Conservation (phyloP, 2,797 vertebrate genomes). For the Sebastes nivosus region DNA sequence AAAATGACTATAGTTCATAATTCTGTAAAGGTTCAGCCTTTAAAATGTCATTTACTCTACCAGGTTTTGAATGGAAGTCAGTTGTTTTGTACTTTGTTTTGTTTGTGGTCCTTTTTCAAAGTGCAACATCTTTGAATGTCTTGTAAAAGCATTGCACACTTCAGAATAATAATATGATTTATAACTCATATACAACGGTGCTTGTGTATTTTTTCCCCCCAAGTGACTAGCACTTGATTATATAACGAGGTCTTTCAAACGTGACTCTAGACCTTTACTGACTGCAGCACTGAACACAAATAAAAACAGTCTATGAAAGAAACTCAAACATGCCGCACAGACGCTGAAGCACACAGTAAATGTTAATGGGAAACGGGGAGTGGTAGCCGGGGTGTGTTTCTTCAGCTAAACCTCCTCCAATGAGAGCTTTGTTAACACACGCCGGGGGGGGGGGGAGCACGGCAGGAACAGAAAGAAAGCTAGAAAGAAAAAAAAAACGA, state of each 20-base stretch:
- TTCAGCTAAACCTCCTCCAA: slow-evolving; percentile 34
- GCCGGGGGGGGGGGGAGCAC: neutral
- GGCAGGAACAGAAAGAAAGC: neutral
- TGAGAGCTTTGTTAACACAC: slow-evolving; percentile 50
- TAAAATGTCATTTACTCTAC: neutral
- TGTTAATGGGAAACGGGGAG: slow-evolving; percentile 51
- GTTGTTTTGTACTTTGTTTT: neutral
- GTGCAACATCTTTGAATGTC: neutral
- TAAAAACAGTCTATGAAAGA: slow-evolving; percentile 3
- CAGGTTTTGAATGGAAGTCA: neutral
- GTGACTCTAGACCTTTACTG: slow-evolving; percentile 2
- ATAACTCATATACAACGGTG: slow-evolving; percentile 7
- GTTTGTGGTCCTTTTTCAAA: neutral
- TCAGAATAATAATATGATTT: slow-evolving; percentile 10
- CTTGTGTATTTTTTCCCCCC: slow-evolving; percentile 25
- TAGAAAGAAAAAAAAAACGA: neutral
- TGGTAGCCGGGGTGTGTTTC: slow-evolving; percentile 33
- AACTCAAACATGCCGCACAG: slow-evolving; percentile 26
- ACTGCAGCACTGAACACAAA: slow-evolving; percentile 32
- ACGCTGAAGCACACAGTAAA: slow-evolving; percentile 22
- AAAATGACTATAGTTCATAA: neutral
- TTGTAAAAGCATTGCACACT: neutral
- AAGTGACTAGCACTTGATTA: slow-evolving; percentile 29
- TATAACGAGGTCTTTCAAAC: slow-evolving; percentile 39
- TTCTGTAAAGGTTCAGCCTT: neutral